Evolutionary conservation across 2,797 vertebrate genomes (phyloP), one percentile per base, ranked within the genome.

Genomic region (Spondyliosoma cantharus): DNA sequence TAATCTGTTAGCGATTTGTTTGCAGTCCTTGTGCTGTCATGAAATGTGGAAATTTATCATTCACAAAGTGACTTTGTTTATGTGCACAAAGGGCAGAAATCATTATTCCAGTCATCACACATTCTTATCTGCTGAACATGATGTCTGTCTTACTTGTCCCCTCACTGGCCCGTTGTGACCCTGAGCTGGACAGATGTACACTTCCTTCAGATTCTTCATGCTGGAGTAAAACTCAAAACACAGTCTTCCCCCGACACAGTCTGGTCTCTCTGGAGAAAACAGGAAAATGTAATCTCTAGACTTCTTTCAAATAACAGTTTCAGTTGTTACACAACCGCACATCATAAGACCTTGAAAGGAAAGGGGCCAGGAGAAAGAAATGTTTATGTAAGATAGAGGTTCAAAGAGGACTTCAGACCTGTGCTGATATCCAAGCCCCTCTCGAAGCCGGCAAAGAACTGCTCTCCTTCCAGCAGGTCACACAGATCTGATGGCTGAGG

Each of bases 381-480:
- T 67, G 27, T 80, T 78, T 70, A 69, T 64, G 59, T 57, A 59
- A 82, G 73, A 83, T 14, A 65, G 71, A 66, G 32, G 9, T 32
- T 53, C 52, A 66, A 68, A 74, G 24, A 72, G 67, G 76, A 77
- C 56, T 78, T 89, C 85, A 66, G 91, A 99, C 98, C 98, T 86
- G 96, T 93, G 66, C 94, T 95, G 14, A 99, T 93, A 60, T 95
- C 95, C 37, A 99, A 95, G 89, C 98, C 98, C 67, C 91, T 93
- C 90, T 99, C 98, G 81, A 99, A 99, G 85, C 97, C 96, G 0
- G 98, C 98, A 16, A 98, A 99, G 89, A 99, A 99, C 78, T 98
- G 96, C 85, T 99, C 98, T 37, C 98, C 98, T 78, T 99, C 98
- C 60, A 99, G 95, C 89, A 99, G 93, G 79, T 97, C 96, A 86